phyloP scores from a whole-genome alignment of 2,888 invertebrate genomes.

The Clivina fossor region DNA sequence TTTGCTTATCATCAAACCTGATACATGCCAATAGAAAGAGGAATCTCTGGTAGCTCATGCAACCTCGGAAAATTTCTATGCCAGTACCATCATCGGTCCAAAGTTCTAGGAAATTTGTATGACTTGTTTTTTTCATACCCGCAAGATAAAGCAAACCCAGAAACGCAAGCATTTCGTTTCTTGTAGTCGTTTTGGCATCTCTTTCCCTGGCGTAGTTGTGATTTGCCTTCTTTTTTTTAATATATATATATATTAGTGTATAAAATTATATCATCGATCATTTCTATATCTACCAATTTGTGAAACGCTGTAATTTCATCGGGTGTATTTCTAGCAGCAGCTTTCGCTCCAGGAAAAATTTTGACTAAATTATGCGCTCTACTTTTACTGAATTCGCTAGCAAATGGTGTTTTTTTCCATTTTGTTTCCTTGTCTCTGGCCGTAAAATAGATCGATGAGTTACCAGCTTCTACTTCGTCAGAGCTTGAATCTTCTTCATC shows the following conservation, averaged over 20 bases:
- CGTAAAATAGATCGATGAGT: not conserved
- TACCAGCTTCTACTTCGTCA: not conserved
- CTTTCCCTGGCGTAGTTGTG: not conserved
- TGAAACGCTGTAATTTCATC: constrained; percentile 5
- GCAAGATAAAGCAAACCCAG: constrained; percentile 8
- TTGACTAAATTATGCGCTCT: not conserved
- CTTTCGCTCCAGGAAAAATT: not conserved
- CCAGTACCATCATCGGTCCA: constrained; percentile 39
- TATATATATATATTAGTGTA: too few species aligned
- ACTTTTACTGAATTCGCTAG: not conserved
- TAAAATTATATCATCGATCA: not conserved
- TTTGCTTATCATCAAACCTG: not conserved
- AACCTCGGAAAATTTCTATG: constrained; percentile 39
- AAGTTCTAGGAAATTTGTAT: constrained; percentile 38
- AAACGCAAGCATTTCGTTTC: constrained; percentile 8
- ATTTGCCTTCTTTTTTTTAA: too few species aligned
- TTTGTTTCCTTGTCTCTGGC: not conserved
- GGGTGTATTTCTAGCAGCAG: not conserved
- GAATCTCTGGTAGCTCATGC: constrained; percentile 35
- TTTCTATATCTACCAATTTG: constrained; percentile 2
- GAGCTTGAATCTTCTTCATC: not conserved
- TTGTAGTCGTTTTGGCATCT: constrained; percentile 12
- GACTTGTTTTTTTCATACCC: constrained; percentile 10
- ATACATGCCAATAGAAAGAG: not conserved
- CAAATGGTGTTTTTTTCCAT: not conserved